Evolutionary conservation across 2,113 vertebrate species (phyloP).

Genomic region (Aldabrachelys gigantea): DNA sequence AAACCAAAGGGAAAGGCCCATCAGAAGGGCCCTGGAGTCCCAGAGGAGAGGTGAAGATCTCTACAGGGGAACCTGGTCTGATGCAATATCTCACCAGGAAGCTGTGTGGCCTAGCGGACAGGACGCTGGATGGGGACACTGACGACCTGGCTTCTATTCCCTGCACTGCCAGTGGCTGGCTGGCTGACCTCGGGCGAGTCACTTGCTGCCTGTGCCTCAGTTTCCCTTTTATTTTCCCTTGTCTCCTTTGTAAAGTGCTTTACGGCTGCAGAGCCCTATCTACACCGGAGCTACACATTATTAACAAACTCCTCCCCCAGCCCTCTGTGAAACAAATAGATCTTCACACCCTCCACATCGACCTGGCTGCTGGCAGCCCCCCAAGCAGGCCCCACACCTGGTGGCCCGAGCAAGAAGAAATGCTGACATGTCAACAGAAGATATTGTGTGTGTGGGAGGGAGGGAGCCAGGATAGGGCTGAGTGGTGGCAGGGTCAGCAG

Average conservation of each 20-base stretch:
- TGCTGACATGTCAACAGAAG: conserved; percentile 39
- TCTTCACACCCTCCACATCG: background rate
- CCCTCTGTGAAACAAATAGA: background rate
- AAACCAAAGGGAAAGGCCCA: background rate
- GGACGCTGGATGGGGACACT: background rate
- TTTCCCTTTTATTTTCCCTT: background rate
- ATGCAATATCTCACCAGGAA: background rate
- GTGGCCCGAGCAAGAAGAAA: conserved; percentile 2
- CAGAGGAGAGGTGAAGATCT: background rate
- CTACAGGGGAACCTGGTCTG: background rate
- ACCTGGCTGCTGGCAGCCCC: background rate
- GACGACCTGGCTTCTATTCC: background rate
- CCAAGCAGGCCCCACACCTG: background rate
- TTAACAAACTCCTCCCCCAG: background rate
- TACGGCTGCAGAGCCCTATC: background rate
- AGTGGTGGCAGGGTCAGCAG: conserved; percentile 29
- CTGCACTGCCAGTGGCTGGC: background rate
- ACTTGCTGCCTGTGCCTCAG: background rate
- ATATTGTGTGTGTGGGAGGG: background rate
- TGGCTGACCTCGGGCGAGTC: background rate
- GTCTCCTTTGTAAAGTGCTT: background rate
- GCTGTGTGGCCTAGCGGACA: background rate
- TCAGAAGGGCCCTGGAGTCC: background rate
- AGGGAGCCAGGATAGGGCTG: background rate
- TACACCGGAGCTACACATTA: background rate